Evolutionary conservation across 2,888 invertebrate genomes (phyloP).

Genomic region (Philhelius pedissequus): DNA sequence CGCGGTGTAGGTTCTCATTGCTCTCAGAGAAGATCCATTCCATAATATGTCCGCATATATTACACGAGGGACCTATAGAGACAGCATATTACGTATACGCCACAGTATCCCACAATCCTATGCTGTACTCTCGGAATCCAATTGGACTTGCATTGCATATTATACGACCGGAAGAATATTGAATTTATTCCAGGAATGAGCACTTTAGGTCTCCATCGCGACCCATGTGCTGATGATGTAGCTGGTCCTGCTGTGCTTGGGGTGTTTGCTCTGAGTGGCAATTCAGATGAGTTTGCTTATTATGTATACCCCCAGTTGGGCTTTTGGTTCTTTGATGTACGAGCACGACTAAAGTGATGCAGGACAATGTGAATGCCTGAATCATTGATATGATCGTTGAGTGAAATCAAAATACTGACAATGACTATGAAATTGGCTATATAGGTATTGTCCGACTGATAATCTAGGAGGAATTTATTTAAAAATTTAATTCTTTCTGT

Average conservation of each 20-base stretch:
- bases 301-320: conserved; percentile 15
- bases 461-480: neutral
- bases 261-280: conserved; percentile 47
- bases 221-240: conserved; percentile 1
- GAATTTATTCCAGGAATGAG: neutral
- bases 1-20: neutral
- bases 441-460: neutral
- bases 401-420: neutral
- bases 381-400: neutral
- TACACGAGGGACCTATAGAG: conserved; percentile 5
- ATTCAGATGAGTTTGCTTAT: conserved; percentile 40
- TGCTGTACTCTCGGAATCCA: neutral
- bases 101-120: conserved; percentile 3
- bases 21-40: conserved; percentile 39
- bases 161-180: conserved; percentile 18
- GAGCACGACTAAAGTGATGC: neutral
- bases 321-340: conserved; percentile 5
- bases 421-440: neutral
- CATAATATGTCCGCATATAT: conserved; percentile 55
- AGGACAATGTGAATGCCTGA: neutral
- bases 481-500: neutral
- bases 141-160: conserved; percentile 22
- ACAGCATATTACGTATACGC: conserved; percentile 18
- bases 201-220: neutral
- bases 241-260: neutral